phyloP scores from a whole-genome alignment of 35 echinoderm and acorn worm genomes.

The Ophioderma brevispina region DNA sequence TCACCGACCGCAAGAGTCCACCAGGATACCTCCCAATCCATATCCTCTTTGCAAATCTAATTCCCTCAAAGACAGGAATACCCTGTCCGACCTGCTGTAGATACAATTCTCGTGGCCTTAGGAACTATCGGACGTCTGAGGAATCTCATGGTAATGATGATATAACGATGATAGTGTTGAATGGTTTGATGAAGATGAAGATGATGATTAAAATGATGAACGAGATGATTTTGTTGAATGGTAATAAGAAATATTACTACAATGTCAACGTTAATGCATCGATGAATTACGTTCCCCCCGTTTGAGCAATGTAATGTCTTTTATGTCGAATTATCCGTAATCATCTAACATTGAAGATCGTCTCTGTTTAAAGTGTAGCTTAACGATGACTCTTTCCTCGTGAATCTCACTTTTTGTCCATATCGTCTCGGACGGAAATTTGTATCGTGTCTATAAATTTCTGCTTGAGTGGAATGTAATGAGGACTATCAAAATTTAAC shows the following conservation, averaged over 20 bases:
- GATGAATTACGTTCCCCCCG: neutral
- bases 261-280: neutral
- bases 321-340: neutral
- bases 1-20: slow-evolving; percentile 7
- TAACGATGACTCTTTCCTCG: slow-evolving; percentile 45
- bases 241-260: neutral
- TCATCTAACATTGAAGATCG: slow-evolving; percentile 25
- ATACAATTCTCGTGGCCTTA: slow-evolving; percentile 41
- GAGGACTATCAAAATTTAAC: slow-evolving; percentile 29
- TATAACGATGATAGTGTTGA: neutral
- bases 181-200: neutral
- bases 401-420: slow-evolving; percentile 32
- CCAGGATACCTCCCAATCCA: slow-evolving; percentile 34
- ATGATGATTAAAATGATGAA: neutral
- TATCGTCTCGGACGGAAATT: slow-evolving; percentile 67
- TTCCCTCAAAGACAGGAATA: slow-evolving; percentile 40
- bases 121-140: no score
- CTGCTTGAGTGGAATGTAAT: slow-evolving; percentile 58
- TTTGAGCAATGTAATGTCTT: neutral
- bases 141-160: neutral
- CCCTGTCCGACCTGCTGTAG: slow-evolving; percentile 19
- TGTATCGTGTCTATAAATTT: slow-evolving; percentile 61
- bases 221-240: no score
- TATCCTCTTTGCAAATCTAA: slow-evolving; percentile 17
- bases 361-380: slow-evolving; percentile 61